phyloP scores from a whole-genome alignment of 1,140 invertebrate species.

The Apis dorsata region DNA sequence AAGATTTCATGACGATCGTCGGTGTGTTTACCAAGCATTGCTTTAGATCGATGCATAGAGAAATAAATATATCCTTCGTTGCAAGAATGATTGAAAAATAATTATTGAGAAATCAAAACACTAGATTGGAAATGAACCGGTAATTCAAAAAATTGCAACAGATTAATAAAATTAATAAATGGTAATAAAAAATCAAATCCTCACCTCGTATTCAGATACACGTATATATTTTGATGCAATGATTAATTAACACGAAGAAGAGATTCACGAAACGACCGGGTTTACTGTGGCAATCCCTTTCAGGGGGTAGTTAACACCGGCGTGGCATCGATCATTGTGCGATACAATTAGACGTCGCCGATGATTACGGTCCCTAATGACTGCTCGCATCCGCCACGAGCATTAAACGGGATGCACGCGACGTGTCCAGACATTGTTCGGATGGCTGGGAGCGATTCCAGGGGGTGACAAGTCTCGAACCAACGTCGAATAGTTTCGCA shows the following conservation, averaged over 20 bases:
- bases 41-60: neutral
- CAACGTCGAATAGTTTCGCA: slow-evolving; percentile 58
- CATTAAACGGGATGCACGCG: slow-evolving; percentile 4
- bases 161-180: neutral
- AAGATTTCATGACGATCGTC: neutral
- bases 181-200: too few relatives aligned
- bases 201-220: neutral
- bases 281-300: neutral
- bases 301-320: slow-evolving; percentile 1
- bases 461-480: slow-evolving; percentile 52
- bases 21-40: neutral
- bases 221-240: neutral
- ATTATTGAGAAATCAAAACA: neutral
- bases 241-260: neutral
- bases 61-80: neutral
- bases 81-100: neutral
- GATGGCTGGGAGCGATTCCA: slow-evolving; percentile 43
- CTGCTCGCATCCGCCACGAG: slow-evolving; percentile 1
- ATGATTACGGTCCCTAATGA: slow-evolving; percentile 53
- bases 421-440: slow-evolving; percentile 54
- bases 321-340: slow-evolving; percentile 47
- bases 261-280: neutral
- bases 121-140: neutral
- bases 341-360: slow-evolving; percentile 46
- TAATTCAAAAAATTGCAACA: neutral